Conservation (phyloP, 2,888 invertebrate genomes). For the Ferrisia virgata region DNA sequence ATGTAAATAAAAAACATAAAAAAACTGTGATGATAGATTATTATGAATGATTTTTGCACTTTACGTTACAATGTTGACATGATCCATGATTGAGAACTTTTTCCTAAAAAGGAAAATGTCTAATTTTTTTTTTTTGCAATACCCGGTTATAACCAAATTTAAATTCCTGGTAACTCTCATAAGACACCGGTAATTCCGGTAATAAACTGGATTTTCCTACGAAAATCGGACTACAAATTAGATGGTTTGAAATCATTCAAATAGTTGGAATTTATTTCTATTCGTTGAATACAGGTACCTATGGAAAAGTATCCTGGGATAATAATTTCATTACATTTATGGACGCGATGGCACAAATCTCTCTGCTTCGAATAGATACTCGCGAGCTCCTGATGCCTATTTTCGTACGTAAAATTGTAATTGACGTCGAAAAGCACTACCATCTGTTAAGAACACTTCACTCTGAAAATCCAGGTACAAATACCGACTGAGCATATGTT, state of each 20-base stretch:
- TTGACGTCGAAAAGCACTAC: slow-evolving; percentile 73
- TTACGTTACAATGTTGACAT: too few relatives aligned
- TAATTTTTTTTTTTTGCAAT: too few relatives aligned
- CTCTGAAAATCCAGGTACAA: neutral
- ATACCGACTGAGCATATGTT: neutral
- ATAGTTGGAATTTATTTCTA: neutral
- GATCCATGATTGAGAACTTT: too few relatives aligned
- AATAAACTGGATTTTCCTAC: too few relatives aligned
- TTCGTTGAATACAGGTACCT: slow-evolving; percentile 56
- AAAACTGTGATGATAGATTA: too few relatives aligned
- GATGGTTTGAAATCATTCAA: neutral
- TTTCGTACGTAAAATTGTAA: slow-evolving; percentile 72
- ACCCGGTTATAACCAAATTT: too few relatives aligned
- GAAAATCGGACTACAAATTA: too few relatives aligned
- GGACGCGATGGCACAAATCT: slow-evolving; percentile 94
- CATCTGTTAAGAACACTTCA: neutral
- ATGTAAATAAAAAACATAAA: too few relatives aligned
- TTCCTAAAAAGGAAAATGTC: too few relatives aligned
- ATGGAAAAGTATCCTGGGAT: slow-evolving; percentile 77
- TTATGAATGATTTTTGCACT: too few relatives aligned
- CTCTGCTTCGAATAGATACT: slow-evolving; percentile 71
- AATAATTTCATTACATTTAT: slow-evolving; percentile 93
- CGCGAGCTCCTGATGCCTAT: slow-evolving; percentile 85
- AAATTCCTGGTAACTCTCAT: too few relatives aligned
- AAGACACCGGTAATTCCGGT: too few relatives aligned